Base-by-base conservation (phyloP, 2,888 invertebrate genomes). In the Drosophila paranaensis region DNA sequence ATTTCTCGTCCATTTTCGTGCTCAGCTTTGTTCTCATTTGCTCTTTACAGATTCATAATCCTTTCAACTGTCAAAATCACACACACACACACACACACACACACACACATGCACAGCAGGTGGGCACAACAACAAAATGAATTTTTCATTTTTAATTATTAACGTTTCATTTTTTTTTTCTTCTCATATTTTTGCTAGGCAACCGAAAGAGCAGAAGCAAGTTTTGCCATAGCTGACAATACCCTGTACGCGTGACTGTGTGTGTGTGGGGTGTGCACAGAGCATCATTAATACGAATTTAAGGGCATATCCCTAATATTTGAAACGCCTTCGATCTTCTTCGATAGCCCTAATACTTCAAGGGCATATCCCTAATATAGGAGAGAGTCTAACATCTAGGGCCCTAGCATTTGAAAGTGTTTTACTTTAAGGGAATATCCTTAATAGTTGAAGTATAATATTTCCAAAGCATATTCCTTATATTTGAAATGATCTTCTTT, bases 101-200 rank as follows among this genome's bases (percentile, higher is more conserved):
- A 20, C 20, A 57, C 13, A 45, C 58, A 60, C 30, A 46, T 25
- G 43, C 37, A 42, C 37, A 27, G 57, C 57, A 73, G 74, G 51
- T 67, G 67, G n/a, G 40, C 33, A 30, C 54, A 66, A 25, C 33
- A 46, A 43, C 35, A 45, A 57, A 25, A 57, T 33, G 37, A 46
- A 58, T 54, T 39, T 54, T 54, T 54, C 60, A 54, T 65, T 61
- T 86, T 82, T 82, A 88, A 82, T 82, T 88, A 85, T 85, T 88
- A 71, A 65, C 67, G 46, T 76, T 33, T 50, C 25, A n/a, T n/a
- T 48, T 50, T 50, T 33, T 48, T n/a, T 33, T 48, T n/a, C n/a
- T n/a, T 2, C 30, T 48, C 46, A 48, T n/a, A 30, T n/a, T 79
- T 70, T 70, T 70, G 67, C 85, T 85, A 71, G 85, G 88, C 74